A percentile compares a stretch with the other conserved stretches of the same genome.
These are phyloP conservation scores for Rhopalosiphum nymphaeae DNA, from an alignment of 2,888 invertebrate genomes.

Conservation along the genomic window DNA sequence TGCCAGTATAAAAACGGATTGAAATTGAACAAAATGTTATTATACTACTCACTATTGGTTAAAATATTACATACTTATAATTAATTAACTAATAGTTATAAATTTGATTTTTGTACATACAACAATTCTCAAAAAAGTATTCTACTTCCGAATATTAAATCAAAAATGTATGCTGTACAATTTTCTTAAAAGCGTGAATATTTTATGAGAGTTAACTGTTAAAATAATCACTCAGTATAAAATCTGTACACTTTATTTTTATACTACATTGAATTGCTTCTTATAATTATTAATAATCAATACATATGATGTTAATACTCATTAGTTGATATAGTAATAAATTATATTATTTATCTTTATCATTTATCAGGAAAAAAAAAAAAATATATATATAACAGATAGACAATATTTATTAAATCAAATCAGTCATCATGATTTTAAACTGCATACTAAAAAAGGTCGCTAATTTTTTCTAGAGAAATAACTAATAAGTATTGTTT, in stretches of 20 bases:
- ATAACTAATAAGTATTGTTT: slow-evolving; percentile 11
- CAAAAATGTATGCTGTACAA: not conserved
- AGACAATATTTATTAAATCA: too few species aligned
- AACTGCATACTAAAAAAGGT: too few species aligned
- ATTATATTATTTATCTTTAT: not conserved
- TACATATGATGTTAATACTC: not conserved
- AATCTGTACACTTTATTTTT: not conserved
- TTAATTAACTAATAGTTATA: not conserved
- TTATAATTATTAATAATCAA: not conserved
- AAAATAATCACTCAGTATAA: not conserved
- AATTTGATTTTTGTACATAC: not conserved
- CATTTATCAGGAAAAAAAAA: too few species aligned
- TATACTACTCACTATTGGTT: not conserved
- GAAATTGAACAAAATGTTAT: not conserved
- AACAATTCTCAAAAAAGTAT: not conserved
- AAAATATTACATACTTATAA: not conserved
- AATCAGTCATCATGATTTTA: too few species aligned
- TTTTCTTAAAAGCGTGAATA: not conserved
- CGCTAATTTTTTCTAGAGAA: not conserved
- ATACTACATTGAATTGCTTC: not conserved
- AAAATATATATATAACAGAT: too few species aligned
- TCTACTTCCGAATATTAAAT: not conserved
- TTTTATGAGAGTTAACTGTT: not conserved
- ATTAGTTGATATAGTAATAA: not conserved
- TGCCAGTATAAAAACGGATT: not conserved